Evolutionary conservation across 1,140 invertebrate species (phyloP), one percentile per base, ranked within the genome.

Genomic region (Drosophila truncata): DNA sequence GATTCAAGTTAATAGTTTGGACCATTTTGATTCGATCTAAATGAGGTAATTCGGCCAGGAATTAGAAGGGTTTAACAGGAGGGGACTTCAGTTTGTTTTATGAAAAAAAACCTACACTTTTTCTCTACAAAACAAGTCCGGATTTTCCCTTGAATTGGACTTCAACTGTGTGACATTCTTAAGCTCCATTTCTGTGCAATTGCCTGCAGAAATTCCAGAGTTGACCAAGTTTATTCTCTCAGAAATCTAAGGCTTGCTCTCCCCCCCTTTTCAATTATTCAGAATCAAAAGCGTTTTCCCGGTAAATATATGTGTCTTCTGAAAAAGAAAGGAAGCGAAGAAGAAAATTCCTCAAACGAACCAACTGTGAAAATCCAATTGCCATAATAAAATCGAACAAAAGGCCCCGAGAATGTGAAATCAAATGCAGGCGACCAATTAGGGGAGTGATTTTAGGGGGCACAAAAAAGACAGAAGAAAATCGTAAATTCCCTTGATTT

Each of bases 401-500:
- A 77, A 47, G 54, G 31, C 25, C 10, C n/a, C 52, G 35, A 75
- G 49, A 44, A 75, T 76, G 47, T 67, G 74, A 59, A 78, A 69
- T 69, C 55, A 70, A 78, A 78, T 39, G 69, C 69, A 25, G 52
- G 20, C 33, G n/a, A 20, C 41, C 66, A 72, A 73, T 73, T 73
- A 60, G 35, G 29, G 67, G 35, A 33, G 20, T 9, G 33, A 35
- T 18, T 27, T 29, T 20, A n/a, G 1, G 16, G 7, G n/a, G 8
- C 31, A 35, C 25, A 61, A 62, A 39, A 23, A 16, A 41, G 16
- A 44, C 63, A 31, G 35, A 65, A 47, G 49, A 58, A 59, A 41
- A 61, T 63, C 75, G 74, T 78, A 71, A 63, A 78, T 61, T 78
- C 62, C 75, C n/a, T 33, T 57, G 29, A 78, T 78, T 78, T 69